These are phyloP conservation scores for Chrysogorgia sp. DNA, from an alignment of 92 coral and sea anemone species.

Conservation along the genomic window DNA sequence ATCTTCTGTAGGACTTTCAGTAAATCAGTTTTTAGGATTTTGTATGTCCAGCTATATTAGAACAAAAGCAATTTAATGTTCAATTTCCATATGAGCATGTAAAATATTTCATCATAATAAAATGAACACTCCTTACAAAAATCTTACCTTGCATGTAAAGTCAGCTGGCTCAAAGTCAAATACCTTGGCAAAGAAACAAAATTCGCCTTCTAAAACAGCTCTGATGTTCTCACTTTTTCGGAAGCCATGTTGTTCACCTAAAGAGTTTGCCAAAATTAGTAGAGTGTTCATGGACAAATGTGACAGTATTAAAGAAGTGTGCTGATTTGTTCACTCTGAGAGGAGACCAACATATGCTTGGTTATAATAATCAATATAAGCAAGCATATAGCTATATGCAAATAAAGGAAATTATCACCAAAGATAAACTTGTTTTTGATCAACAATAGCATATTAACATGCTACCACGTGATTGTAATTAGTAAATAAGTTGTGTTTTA, in stretches of 20 bases:
- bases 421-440: no score
- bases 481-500: neutral
- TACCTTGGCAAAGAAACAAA: conserved; percentile 86
- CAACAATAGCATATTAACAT: no score
- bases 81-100: neutral
- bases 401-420: no score
- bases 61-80: neutral
- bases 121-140: neutral
- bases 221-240: conserved; percentile 87
- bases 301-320: neutral
- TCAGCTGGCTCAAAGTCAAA: conserved; percentile 85
- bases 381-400: no score
- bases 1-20: neutral
- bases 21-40: neutral
- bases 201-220: conserved; percentile 77
- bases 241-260: conserved; percentile 96
- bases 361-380: no score
- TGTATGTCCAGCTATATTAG: conserved; percentile 39
- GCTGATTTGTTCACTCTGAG: no score
- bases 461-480: no score
- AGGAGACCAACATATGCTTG: no score
- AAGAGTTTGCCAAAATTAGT: neutral
- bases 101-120: neutral
- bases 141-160: conserved; percentile 66
- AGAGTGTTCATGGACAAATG: neutral